Conservation (phyloP, 2,888 invertebrate genomes). For the Hymenopus coronatus region DNA sequence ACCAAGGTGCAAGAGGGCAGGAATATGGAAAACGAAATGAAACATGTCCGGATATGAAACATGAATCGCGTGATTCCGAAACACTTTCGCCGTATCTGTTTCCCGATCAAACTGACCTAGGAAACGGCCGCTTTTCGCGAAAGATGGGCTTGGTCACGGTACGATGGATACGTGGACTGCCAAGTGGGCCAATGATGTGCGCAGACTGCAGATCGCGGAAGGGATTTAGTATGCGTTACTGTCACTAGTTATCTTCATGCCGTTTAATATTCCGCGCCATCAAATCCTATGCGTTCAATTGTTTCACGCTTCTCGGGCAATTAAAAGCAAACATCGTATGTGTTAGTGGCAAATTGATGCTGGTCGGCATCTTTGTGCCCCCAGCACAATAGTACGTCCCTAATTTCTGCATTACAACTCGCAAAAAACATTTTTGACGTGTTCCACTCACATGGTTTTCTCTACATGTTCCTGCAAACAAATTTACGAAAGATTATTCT, state of each 20-base stretch:
- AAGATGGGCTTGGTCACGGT: neutral
- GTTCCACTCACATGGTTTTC: too few relatives aligned
- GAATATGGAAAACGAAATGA: too few relatives aligned
- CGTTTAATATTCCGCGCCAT: neutral
- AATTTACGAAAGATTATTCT: too few relatives aligned
- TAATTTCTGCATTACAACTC: too few relatives aligned
- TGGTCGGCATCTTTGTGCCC: too few relatives aligned
- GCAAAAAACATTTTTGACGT: too few relatives aligned
- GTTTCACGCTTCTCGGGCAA: neutral
- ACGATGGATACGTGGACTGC: neutral
- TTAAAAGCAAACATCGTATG: too few relatives aligned
- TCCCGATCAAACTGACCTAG: neutral
- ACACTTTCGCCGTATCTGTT: neutral
- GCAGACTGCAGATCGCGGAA: neutral
- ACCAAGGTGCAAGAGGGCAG: too few relatives aligned
- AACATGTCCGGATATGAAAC: neutral
- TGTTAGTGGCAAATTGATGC: too few relatives aligned
- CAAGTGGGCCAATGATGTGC: neutral
- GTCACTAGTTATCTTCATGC: neutral
- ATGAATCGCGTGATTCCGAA: neutral
- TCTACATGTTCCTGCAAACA: too few relatives aligned
- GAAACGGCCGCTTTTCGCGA: neutral
- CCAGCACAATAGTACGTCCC: too few relatives aligned
- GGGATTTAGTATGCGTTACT: neutral
- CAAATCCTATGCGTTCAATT: neutral